Conservation (phyloP, 2,113 vertebrate species). For the Cepphus grylle region DNA sequence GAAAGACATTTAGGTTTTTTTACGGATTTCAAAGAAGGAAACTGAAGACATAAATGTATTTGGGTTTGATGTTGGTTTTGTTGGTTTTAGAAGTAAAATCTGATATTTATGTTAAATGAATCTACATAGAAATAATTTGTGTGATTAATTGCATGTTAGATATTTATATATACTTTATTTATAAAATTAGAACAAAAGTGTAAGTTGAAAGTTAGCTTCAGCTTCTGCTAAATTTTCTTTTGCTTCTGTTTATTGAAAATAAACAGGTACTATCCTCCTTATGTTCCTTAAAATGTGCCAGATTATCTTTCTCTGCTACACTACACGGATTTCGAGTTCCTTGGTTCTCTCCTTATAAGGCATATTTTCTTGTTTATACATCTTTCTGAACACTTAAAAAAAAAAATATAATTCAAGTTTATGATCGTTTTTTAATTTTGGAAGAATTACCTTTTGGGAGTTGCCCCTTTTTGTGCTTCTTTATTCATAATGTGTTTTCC, state of each 20-base stretch:
- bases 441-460: fast-evolving
- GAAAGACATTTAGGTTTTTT: neutral
- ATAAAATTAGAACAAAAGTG: neutral
- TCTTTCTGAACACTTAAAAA: neutral
- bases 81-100: neutral
- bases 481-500: neutral
- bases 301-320: neutral
- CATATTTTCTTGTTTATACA: neutral
- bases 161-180: neutral
- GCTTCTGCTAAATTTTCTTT: neutral
- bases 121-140: neutral
- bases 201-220: neutral
- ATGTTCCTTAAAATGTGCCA: neutral
- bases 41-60: neutral
- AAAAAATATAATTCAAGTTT: neutral
- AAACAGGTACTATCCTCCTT: neutral
- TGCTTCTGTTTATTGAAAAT: neutral
- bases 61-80: neutral
- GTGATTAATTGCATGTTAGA: neutral
- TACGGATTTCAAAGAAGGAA: neutral
- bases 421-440: neutral
- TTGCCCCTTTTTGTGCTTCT: neutral
- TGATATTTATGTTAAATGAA: neutral
- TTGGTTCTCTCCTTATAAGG: neutral
- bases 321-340: neutral